These are phyloP conservation scores for Acrocephalus kingi DNA, from an alignment of 2,113 vertebrate species.

Conservation along the genomic window DNA sequence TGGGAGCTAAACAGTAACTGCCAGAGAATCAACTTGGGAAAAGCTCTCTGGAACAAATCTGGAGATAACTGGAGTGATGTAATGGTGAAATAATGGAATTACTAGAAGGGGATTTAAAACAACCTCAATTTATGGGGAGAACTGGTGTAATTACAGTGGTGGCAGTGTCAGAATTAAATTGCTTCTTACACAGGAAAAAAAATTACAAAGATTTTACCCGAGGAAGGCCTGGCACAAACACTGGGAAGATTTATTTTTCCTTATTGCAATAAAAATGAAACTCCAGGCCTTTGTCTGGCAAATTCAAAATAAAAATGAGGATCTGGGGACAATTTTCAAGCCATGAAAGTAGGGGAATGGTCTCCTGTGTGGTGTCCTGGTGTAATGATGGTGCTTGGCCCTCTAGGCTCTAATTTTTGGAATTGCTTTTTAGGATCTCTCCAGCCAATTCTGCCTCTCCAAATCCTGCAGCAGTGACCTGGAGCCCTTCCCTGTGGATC, in stretches of 20 bases:
- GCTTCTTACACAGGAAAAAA: not conserved
- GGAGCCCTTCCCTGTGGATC: not conserved
- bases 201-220: not conserved
- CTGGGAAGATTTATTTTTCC: not conserved
- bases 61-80: not conserved
- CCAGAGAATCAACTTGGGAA: not conserved
- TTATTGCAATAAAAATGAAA: not conserved
- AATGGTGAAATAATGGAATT: not conserved
- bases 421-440: not conserved
- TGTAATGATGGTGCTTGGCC: not conserved
- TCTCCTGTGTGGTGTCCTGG: not conserved
- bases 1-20: not conserved
- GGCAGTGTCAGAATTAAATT: not conserved
- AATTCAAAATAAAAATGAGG: not conserved
- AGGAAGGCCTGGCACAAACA: not conserved
- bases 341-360: fast-evolving
- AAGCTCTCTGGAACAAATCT: not conserved
- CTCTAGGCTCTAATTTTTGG: too few relatives aligned
- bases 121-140: not conserved
- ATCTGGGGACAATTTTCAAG: not conserved
- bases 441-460: not conserved
- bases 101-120: not conserved
- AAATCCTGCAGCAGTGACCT: conserved; percentile 50
- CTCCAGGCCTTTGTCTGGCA: not conserved
- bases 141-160: not conserved